Evolutionary conservation across 2,113 vertebrate species (phyloP), one percentile per base, ranked within the genome.

Genomic region (Calyptomena viridis): DNA sequence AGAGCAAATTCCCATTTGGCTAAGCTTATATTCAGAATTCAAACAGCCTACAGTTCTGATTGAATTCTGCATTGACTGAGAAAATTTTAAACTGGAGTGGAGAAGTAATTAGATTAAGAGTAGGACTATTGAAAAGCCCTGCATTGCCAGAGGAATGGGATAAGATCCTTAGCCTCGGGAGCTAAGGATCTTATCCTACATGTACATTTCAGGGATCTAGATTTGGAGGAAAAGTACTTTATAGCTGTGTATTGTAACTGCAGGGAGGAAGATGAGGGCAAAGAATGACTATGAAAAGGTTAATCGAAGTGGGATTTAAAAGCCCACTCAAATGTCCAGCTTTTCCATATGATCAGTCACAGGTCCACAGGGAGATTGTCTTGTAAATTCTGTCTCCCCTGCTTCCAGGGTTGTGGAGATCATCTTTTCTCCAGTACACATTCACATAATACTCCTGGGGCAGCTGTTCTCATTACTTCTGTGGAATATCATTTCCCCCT

Each of bases 1-100:
- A 76, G 74, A 88, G 67, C 55, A 83, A 91, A 94, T 74, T 88
- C 93, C 93, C 82, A 80, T 59, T 94, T 77, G 93, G 63, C 33
- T 62, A 33, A 35, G 59, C 75, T 91, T 95, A 74, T n/a, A n/a
- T n/a, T n/a, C n/a, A n/a, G n/a, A n/a, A n/a, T 91, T 87, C 92
- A 95, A 39, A 86, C 59, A 88, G 90, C 72, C 55, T 91, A 50
- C 53, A 63, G 84, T 62, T 91, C 58, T 90, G 42, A 90, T 95
- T 95, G 81, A 87, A 88, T 79, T 83, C 84, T 68, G 19, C 39
- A 78, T 5, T 73, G 62, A 75, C 81, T 71, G 75, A 77, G 50
- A 90, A 89, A 90, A 90, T 55, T 72, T 87, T 78, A 87, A 79
- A 68, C 66, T 74, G 55, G 71, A 73, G 42, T 80, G 75, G 52